A percentile compares a stretch with the other conserved stretches of the same genome.
Evolutionary conservation across 2,113 vertebrate genomes (phyloP).

Genomic region (Odocoileus virginianus): DNA sequence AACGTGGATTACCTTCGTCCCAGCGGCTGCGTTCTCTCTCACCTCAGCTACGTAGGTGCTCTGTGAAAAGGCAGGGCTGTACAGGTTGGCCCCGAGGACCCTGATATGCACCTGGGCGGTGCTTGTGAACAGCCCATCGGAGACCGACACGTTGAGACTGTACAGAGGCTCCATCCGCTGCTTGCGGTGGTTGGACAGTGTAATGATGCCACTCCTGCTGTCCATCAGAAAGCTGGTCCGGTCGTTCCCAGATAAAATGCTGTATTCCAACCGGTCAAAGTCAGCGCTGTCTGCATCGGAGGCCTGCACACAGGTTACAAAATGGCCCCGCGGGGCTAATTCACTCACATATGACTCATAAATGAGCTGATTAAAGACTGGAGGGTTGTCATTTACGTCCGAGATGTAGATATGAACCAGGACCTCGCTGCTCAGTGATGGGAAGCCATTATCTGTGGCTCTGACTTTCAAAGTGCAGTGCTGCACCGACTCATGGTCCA

Average conservation of each 20-base stretch:
- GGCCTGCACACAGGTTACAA: constrained; percentile 95
- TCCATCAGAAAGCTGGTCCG: constrained; percentile 92
- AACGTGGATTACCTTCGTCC: constrained; percentile 89
- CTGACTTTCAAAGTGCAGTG: constrained; percentile 89
- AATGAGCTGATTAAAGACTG: constrained; percentile 94
- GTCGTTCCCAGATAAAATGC: constrained; percentile 95
- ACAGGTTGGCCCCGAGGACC: constrained; percentile 91
- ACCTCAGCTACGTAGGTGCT: constrained; percentile 91
- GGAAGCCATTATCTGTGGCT: constrained; percentile 94
- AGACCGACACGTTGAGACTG: constrained; percentile 95
- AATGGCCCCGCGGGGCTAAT: constrained; percentile 92
- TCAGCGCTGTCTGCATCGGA: constrained; percentile 95
- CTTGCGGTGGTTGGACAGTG: constrained; percentile 89
- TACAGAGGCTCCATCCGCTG: constrained; percentile 93
- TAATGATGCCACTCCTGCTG: constrained; percentile 88
- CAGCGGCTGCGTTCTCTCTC: constrained; percentile 89
- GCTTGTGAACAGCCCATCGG: constrained; percentile 94
- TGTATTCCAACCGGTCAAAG: constrained; percentile 90
- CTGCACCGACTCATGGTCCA: constrained; percentile 92
- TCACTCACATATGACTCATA: constrained; percentile 96
- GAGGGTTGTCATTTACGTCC: constrained; percentile 96
- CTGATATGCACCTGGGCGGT: constrained; percentile 94
- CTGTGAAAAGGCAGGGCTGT: constrained; percentile 91
- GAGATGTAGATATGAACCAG: constrained; percentile 89
- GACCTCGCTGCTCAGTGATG: constrained; percentile 91